These are phyloP conservation scores for Willisornis vidua DNA, from an alignment of 2,113 vertebrate species.

Conservation along the genomic window DNA sequence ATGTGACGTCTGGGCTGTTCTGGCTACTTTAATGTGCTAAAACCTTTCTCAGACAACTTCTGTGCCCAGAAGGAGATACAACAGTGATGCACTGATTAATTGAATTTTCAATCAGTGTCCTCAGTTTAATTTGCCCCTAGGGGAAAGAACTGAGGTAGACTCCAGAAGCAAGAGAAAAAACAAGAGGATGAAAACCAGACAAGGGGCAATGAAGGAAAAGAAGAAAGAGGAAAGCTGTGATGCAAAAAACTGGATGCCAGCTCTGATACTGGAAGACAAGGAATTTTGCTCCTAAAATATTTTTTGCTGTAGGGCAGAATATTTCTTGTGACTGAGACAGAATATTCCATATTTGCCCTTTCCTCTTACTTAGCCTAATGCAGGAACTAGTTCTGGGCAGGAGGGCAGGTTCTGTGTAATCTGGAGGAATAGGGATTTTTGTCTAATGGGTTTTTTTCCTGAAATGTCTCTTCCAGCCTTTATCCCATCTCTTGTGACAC, in stretches of 20 bases:
- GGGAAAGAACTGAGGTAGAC: not conserved
- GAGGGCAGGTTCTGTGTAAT: not conserved
- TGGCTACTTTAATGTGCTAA: not conserved
- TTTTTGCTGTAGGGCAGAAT: not conserved
- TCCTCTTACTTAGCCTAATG: not conserved
- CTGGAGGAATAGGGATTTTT: not conserved
- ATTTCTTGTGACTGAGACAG: not conserved
- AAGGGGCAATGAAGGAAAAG: not conserved
- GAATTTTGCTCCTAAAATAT: not conserved
- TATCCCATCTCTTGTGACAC: not conserved
- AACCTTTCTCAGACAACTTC: not conserved
- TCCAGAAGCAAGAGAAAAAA: not conserved
- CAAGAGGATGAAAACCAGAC: not conserved
- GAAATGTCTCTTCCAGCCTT: not conserved
- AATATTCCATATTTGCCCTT: not conserved
- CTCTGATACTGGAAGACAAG: not conserved
- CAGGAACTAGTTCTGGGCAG: not conserved
- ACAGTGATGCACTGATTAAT: not conserved
- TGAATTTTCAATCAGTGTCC: not conserved
- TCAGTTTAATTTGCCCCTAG: slow-evolving; percentile 8
- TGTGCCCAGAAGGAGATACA: not conserved
- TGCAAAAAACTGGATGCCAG: not conserved
- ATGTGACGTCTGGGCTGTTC: not conserved
- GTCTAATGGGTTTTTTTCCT: not conserved
- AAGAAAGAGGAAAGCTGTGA: not conserved